Evolutionary conservation across 1,140 invertebrate species (phyloP).

Genomic region (Drosophila tristis): DNA sequence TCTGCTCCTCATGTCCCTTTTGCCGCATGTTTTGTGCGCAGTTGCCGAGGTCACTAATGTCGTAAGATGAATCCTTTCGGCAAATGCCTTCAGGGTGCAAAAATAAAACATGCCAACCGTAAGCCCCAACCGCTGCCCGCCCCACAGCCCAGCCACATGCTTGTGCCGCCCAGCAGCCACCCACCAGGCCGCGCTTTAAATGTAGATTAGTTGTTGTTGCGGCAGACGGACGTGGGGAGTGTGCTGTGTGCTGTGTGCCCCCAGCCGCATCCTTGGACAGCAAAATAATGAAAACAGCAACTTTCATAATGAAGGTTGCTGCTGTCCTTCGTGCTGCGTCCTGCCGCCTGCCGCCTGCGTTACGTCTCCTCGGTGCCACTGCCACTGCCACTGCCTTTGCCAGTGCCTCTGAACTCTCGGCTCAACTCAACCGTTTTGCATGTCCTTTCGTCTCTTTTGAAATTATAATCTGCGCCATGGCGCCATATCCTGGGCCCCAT

Average conservation of each 20-base stretch:
- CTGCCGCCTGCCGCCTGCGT: slow-evolving; percentile 15
- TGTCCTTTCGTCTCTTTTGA: slow-evolving; percentile 73
- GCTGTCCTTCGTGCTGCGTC: slow-evolving; percentile 28
- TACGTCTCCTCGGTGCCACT: slow-evolving; percentile 9
- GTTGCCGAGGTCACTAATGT: slow-evolving; percentile 82
- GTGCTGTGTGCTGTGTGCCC: slow-evolving; percentile 14
- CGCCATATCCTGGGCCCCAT: slow-evolving; percentile 27
- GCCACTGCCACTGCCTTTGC: not conserved
- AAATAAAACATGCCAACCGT: slow-evolving; percentile 74
- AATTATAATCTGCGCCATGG: slow-evolving; percentile 83
- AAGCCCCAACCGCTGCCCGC: slow-evolving; percentile 12
- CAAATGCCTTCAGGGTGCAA: slow-evolving; percentile 82
- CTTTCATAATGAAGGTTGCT: slow-evolving; percentile 78
- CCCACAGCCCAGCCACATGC: not conserved
- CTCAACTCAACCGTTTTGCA: slow-evolving; percentile 45
- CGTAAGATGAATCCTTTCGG: slow-evolving; percentile 83
- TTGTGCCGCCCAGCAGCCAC: too few species aligned
- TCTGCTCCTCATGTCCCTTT: slow-evolving; percentile 1
- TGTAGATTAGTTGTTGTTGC: slow-evolving; percentile 79
- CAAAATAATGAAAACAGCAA: slow-evolving; percentile 83
- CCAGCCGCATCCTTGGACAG: slow-evolving; percentile 31
- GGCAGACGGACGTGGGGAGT: slow-evolving; percentile 41
- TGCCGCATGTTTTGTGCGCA: slow-evolving; percentile 72
- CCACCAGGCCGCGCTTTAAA: slow-evolving; percentile 56
- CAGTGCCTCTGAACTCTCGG: slow-evolving; percentile 11